A percentile compares a stretch with the other conserved stretches of the same genome.
These are phyloP conservation scores for Pelodytes ibericus DNA, from an alignment of 2,797 vertebrate species.

Conservation along the genomic window DNA sequence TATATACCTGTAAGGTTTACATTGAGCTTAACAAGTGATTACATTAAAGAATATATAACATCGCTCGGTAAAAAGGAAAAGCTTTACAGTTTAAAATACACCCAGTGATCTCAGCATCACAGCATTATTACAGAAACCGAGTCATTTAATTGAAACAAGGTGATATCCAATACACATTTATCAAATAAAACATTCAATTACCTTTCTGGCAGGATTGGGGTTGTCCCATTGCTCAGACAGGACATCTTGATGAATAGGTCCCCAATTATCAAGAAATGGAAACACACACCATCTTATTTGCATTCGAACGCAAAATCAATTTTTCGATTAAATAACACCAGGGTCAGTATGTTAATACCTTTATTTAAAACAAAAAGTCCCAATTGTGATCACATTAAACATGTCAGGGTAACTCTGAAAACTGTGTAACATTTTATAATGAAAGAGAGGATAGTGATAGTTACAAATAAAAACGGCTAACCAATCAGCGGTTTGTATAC, in stretches of 20 bases:
- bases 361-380: not conserved
- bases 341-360: not conserved
- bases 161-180: conserved; percentile 31
- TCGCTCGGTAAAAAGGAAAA: too few species aligned
- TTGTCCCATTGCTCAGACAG: conserved; percentile 18
- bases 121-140: conserved; percentile 1
- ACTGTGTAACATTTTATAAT: not conserved
- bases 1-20: too few species aligned
- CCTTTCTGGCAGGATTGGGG: conserved; percentile 24
- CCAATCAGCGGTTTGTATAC: not conserved
- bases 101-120: not conserved
- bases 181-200: conserved; percentile 46
- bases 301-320: conserved; percentile 31
- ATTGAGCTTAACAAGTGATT: too few species aligned
- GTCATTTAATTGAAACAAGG: conserved; percentile 33
- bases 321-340: not conserved
- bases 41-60: too few species aligned
- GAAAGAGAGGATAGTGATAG: not conserved
- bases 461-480: not conserved
- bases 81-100: too few species aligned
- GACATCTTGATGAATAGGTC: conserved; percentile 49
- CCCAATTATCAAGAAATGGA: conserved; percentile 37
- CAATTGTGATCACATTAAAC: not conserved
- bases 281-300: conserved; percentile 43
- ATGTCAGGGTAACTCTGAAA: not conserved